Evolutionary conservation across 2,888 invertebrate genomes (phyloP), one percentile per base, ranked within the genome.

Genomic region (Eristalis arbustorum): DNA sequence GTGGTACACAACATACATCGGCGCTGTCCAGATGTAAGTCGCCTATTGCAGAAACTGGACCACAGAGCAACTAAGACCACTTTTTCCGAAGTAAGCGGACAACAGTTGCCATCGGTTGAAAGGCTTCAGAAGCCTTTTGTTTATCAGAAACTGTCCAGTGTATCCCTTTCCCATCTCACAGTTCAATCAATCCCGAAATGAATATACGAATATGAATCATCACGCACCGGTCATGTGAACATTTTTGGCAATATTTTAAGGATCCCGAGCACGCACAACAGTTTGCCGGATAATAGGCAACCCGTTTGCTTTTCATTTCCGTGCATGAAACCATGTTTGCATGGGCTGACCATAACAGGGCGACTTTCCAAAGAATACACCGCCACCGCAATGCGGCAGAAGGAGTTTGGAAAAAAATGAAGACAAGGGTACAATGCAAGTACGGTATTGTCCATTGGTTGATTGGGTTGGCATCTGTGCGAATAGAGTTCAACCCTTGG

Each of bases 281-380:
- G 59, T 61, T 56, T 25, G 49, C 34, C 49, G 23, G 14, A 59
- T 2, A 71, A 68, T 75, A 69, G 66, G 73, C 76, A 88, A 84
- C 84, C 80, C 88, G 76, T 88, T 88, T 76, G 79, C 49, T 31
- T 42, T 61, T 76, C 73, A 76, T 84, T 84, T 84, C 84, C 79
- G 79, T 37, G 76, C 62, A 89, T 89, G 88, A 88, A 88, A 84
- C 67, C 81, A 88, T 89, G 89, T 89, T 89, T 89, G 89, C 89
- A 89, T 89, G 89, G 89, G 89, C 89, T 89, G 89, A 89, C 89
- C 89, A 89, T 89, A 89, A 88, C 89, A 89, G 77, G 82, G 80
- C 87, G 88, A 88, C 89, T 88, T 89, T 77, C 84, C 72, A 83
- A 59, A 64, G 87, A 88, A 84, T 84, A 84, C 49, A 74, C 18